Evolutionary conservation across 2,888 invertebrate species (phyloP).

Genomic region (Thalpophila matura): DNA sequence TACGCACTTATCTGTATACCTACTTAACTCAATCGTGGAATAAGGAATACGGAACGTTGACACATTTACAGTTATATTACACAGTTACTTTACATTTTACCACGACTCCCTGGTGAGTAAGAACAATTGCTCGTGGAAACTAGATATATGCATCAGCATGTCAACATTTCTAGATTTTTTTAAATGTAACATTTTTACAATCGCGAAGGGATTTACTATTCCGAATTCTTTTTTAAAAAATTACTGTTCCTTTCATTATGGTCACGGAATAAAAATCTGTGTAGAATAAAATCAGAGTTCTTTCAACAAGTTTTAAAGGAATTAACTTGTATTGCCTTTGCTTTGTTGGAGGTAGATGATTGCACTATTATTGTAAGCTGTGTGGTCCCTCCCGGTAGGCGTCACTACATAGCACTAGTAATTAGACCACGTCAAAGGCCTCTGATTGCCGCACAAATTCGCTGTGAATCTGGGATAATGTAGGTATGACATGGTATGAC

Average conservation of each 20-base stretch:
- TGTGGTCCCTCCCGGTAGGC: background rate
- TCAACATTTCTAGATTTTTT: conserved; percentile 9
- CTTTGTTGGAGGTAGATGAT: background rate
- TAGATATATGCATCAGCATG: background rate
- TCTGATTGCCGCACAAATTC: conserved; percentile 10
- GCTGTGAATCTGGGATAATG: conserved; percentile 17
- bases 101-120: background rate
- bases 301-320: background rate
- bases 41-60: background rate
- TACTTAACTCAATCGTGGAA: background rate
- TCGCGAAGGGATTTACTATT: background rate
- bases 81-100: background rate
- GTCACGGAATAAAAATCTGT: background rate
- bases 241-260: background rate
- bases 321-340: background rate
- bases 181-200: background rate
- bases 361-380: background rate
- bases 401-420: conserved; percentile 25
- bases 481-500: no score
- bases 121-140: background rate
- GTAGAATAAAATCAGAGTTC: background rate
- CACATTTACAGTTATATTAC: background rate
- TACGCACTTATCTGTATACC: no score
- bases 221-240: background rate
- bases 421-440: conserved; percentile 48